Percentiles rank a stretch among this genome's conserved stretches.
Evolutionary conservation across 2,888 invertebrate species (phyloP).

Genomic region (Euplagia quadripunctaria): DNA sequence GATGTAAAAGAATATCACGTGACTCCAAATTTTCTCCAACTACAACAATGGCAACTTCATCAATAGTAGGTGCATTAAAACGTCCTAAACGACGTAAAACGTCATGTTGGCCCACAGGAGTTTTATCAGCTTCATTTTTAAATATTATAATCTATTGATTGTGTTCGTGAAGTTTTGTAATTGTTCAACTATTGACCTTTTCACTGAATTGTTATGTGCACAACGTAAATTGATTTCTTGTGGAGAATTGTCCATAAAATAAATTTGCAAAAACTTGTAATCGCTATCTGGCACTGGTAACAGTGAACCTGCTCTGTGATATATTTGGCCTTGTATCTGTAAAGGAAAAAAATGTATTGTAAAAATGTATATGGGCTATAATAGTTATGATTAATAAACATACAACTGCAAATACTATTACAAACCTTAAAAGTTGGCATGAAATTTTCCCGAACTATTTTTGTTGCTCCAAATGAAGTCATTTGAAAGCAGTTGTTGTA

Average conservation of each 20-base stretch:
- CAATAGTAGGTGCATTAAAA: background rate
- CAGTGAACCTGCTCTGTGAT: constrained; percentile 41
- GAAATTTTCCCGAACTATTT: constrained; percentile 28
- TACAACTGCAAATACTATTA: constrained; percentile 34
- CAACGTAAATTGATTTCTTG: constrained; percentile 43
- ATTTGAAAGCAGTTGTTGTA: constrained; percentile 57
- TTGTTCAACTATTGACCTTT: constrained; percentile 49
- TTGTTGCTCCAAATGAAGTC: constrained; percentile 56
- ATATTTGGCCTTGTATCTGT: constrained; percentile 46
- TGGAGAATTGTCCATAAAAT: constrained; percentile 49
- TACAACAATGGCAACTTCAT: background rate
- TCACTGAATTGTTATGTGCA: constrained; percentile 44
- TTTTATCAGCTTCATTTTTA: constrained; percentile 26
- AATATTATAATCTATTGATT: constrained; percentile 49
- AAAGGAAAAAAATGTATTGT: constrained; percentile 21
- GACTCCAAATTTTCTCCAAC: too few relatives aligned
- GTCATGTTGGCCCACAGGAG: background rate
- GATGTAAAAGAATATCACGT: background rate
- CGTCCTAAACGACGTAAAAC: too few relatives aligned
- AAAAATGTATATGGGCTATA: constrained; percentile 29
- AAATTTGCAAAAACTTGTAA: constrained; percentile 50
- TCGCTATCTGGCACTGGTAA: constrained; percentile 37
- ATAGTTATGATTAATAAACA: constrained; percentile 27
- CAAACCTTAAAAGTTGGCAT: constrained; percentile 41
- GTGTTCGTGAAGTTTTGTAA: constrained; percentile 47